Percentiles rank a stretch among this genome's conserved stretches.
These are phyloP conservation scores for Chesias legatella DNA, from an alignment of 2,888 invertebrate genomes.

Conservation along the genomic window DNA sequence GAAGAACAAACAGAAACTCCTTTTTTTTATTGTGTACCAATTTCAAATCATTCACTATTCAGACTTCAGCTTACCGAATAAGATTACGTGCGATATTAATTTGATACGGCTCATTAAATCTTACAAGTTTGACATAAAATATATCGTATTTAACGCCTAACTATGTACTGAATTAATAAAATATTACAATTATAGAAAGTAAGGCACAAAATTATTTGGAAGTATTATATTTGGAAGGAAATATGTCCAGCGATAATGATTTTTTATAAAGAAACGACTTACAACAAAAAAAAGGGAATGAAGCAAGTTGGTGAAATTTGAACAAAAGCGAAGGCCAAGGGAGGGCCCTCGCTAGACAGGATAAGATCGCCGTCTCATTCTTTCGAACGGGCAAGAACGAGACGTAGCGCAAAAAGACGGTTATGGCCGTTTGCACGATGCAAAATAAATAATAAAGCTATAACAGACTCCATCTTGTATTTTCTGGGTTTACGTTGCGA, in stretches of 20 bases:
- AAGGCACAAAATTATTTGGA: too few species aligned
- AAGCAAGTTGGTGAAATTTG: slow-evolving; percentile 21
- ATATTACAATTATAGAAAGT: too few species aligned
- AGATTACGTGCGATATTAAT: slow-evolving; percentile 15
- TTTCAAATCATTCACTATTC: slow-evolving; percentile 1
- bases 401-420: slow-evolving; percentile 64
- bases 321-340: slow-evolving; percentile 54
- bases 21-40: too few species aligned
- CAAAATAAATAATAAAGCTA: slow-evolving; percentile 71
- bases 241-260: too few species aligned
- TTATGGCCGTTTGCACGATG: slow-evolving; percentile 64
- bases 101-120: slow-evolving; percentile 23
- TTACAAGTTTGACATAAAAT: slow-evolving; percentile 20
- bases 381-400: slow-evolving; percentile 42
- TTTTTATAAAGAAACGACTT: too few species aligned
- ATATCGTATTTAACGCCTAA: not conserved
- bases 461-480: slow-evolving; percentile 58
- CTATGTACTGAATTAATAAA: too few species aligned
- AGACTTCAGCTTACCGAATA: not conserved
- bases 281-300: not conserved
- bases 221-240: too few species aligned
- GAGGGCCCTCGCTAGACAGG: slow-evolving; percentile 57
- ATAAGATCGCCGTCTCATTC: slow-evolving; percentile 51
- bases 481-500: slow-evolving; percentile 50
- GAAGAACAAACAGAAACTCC: too few species aligned